These are phyloP conservation scores for Abrostola tripartita DNA, from an alignment of 2,888 invertebrate genomes.

Conservation along the genomic window DNA sequence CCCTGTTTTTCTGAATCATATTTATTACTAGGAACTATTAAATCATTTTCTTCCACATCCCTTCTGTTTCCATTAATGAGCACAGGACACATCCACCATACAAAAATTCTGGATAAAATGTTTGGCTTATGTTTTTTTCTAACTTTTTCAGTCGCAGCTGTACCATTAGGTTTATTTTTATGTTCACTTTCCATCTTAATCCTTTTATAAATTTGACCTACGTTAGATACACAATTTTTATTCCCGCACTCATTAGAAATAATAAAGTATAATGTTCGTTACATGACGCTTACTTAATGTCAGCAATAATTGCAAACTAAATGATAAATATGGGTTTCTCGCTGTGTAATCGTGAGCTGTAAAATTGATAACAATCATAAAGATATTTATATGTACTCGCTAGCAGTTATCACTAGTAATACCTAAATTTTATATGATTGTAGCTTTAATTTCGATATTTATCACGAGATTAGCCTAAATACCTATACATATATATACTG, in stretches of 20 bases:
- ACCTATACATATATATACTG: conserved; percentile 7
- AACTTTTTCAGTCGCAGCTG: conserved; percentile 21
- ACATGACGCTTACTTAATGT: conserved; percentile 25
- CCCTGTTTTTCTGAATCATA: conserved; percentile 90
- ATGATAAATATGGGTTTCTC: conserved; percentile 33
- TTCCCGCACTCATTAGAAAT: conserved; percentile 15
- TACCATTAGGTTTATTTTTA: conserved; percentile 27
- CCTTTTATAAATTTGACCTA: conserved; percentile 5
- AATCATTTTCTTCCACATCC: conserved; percentile 90
- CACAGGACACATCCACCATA: conserved; percentile 85
- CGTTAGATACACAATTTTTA: conserved; percentile 21
- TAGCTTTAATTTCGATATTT: conserved; percentile 40
- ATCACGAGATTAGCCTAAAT: conserved; percentile 48
- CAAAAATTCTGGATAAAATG: conserved; percentile 75
- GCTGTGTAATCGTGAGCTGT: conserved; percentile 48
- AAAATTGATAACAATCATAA: conserved; percentile 54
- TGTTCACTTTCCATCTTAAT: conserved; percentile 33
- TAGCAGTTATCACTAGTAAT: conserved; percentile 43
- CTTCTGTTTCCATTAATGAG: conserved; percentile 87
- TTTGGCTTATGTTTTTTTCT: conserved; percentile 73
- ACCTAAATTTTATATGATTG: conserved; percentile 35
- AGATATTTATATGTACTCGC: conserved; percentile 39
- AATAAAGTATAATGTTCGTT: conserved; percentile 11
- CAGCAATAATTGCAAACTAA: conserved; percentile 32
- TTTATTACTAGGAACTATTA: conserved; percentile 88